These are phyloP conservation scores for Mantis religiosa DNA, from an alignment of 2,888 invertebrate genomes.

Conservation along the genomic window DNA sequence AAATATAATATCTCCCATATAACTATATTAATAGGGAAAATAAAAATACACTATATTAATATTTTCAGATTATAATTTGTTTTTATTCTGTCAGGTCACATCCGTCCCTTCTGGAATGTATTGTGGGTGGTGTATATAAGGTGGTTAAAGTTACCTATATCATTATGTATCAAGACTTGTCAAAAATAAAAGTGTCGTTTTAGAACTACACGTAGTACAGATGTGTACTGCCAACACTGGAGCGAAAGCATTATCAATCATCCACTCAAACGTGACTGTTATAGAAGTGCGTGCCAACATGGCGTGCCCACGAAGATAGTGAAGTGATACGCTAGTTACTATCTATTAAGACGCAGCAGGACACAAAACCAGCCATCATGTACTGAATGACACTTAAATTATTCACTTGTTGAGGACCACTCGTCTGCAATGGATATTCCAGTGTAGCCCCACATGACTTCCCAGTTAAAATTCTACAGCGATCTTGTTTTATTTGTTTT, in stretches of 20 bases:
- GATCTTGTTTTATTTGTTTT: too few species aligned
- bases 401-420: background rate
- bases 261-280: background rate
- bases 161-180: too few species aligned
- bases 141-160: too few species aligned
- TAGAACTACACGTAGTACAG: too few species aligned
- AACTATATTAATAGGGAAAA: too few species aligned
- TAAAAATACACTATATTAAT: too few species aligned
- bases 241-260: background rate
- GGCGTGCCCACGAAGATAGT: background rate
- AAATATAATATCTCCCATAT: too few species aligned
- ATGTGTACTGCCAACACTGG: background rate
- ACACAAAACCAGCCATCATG: background rate
- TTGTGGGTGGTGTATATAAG: too few species aligned
- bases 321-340: background rate
- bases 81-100: too few species aligned
- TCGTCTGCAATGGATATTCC: background rate
- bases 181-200: too few species aligned
- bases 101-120: too few species aligned
- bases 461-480: background rate
- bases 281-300: background rate
- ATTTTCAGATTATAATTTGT: too few species aligned
- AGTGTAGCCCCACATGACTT: background rate
- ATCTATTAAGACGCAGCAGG: background rate
- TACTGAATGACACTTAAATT: background rate